Conservation (phyloP, 2,113 vertebrate genomes). For the Trachemys scripta region DNA sequence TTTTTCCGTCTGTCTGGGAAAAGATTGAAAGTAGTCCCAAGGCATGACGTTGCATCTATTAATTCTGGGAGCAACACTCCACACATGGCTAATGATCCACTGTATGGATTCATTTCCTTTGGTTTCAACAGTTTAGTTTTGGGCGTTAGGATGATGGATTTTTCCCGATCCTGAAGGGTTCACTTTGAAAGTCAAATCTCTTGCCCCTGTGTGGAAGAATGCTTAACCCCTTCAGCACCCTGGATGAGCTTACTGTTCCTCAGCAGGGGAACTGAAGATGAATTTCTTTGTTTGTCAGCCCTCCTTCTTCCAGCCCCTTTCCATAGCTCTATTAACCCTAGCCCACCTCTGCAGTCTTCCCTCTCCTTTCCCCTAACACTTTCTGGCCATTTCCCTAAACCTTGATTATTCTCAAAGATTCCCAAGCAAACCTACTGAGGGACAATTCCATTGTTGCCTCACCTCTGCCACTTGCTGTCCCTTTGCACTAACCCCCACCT, state of each 20-base stretch:
- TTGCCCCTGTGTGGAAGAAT: background rate
- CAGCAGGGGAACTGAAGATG: background rate
- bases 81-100: slow-evolving; percentile 70
- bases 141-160: slow-evolving; percentile 61
- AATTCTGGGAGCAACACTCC: slow-evolving; percentile 50
- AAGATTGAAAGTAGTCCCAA: slow-evolving; percentile 8
- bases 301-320: background rate
- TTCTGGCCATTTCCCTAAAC: background rate
- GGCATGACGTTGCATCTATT: slow-evolving; percentile 50
- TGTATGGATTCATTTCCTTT: slow-evolving; percentile 59
- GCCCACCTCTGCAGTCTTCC: background rate
- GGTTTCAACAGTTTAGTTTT: slow-evolving; percentile 37
- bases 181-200: slow-evolving; percentile 68
- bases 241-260: background rate
- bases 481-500: background rate
- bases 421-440: background rate
- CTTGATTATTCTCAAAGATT: background rate
- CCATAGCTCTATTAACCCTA: too few relatives aligned
- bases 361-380: background rate
- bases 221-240: background rate
- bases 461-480: too few relatives aligned
- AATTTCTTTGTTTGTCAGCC: background rate
- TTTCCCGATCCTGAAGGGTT: slow-evolving; percentile 18
- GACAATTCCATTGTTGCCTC: background rate
- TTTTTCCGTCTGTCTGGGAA: slow-evolving; percentile 47